phyloP scores from a whole-genome alignment of 2,797 vertebrate species.

The Nasua narica region DNA sequence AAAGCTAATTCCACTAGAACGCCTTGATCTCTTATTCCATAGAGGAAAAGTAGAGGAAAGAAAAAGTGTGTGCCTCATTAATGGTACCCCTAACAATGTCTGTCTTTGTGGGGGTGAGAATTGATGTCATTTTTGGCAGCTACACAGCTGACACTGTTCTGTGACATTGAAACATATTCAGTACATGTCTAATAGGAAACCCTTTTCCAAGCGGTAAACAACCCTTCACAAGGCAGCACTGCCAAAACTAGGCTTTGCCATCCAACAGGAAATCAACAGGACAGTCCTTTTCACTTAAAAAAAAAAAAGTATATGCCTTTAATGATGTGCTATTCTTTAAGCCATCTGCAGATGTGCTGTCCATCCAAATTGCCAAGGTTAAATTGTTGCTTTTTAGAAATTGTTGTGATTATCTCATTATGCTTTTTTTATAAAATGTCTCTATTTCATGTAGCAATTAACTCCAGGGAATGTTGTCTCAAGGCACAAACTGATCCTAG shows the following conservation, averaged over 20 bases:
- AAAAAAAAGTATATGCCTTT: slow-evolving; percentile 35
- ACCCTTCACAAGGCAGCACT: slow-evolving; percentile 73
- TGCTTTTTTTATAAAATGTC: slow-evolving; percentile 69
- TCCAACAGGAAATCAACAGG: slow-evolving; percentile 52
- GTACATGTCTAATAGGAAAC: slow-evolving; percentile 83
- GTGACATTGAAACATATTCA: slow-evolving; percentile 80
- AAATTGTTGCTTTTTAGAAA: slow-evolving; percentile 61
- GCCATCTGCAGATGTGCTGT: slow-evolving; percentile 38
- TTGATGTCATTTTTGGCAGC: slow-evolving; percentile 87
- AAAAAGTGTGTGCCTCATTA: slow-evolving; percentile 78
- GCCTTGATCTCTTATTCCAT: slow-evolving; percentile 82
- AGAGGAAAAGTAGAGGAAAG: slow-evolving; percentile 66
- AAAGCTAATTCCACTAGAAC: slow-evolving; percentile 77
- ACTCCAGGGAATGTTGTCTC: slow-evolving; percentile 2
- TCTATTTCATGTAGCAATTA: slow-evolving; percentile 61
- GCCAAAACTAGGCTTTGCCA: slow-evolving; percentile 63
- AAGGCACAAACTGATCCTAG: slow-evolving; percentile 50
- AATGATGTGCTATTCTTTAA: slow-evolving; percentile 13
- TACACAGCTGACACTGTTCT: slow-evolving; percentile 82
- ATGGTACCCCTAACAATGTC: slow-evolving; percentile 82
- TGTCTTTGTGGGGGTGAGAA: slow-evolving; percentile 80
- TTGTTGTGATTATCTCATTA: slow-evolving; percentile 55
- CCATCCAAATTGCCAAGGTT: slow-evolving; percentile 49
- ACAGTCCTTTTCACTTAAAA: neutral
- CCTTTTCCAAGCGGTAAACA: slow-evolving; percentile 77